These are phyloP conservation scores for Agrenia bidenticulata DNA, from an alignment of 2,888 invertebrate species.

Conservation along the genomic window DNA sequence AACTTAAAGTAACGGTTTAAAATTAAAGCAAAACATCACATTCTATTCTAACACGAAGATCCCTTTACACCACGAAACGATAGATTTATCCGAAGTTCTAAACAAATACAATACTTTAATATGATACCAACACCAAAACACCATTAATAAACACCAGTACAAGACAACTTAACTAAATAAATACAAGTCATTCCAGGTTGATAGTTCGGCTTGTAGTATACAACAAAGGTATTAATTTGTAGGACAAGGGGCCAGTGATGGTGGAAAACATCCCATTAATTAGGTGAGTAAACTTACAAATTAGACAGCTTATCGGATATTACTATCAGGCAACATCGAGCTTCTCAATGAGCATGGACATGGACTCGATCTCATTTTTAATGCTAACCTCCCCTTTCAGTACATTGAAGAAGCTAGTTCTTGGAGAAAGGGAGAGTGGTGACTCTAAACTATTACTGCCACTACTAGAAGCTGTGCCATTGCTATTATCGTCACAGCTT, in stretches of 20 bases:
- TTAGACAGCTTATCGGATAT: neutral
- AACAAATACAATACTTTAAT: too few species aligned
- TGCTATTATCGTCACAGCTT: conserved; percentile 41
- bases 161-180: too few species aligned
- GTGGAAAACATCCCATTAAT: too few species aligned
- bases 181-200: too few species aligned
- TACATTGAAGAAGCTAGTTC: conserved; percentile 39
- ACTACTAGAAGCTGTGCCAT: conserved; percentile 30
- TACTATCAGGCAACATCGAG: conserved; percentile 45
- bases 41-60: neutral
- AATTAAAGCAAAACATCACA: conserved; percentile 17
- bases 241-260: too few species aligned
- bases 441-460: conserved; percentile 44
- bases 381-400: conserved; percentile 44
- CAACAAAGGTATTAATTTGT: too few species aligned
- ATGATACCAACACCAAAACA: too few species aligned
- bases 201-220: too few species aligned
- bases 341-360: conserved; percentile 51
- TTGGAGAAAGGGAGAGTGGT: conserved; percentile 36
- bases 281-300: too few species aligned
- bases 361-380: conserved; percentile 51
- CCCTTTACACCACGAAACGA: too few species aligned
- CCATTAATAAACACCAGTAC: too few species aligned
- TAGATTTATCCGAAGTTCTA: too few species aligned
- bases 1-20: conserved; percentile 18